These are phyloP conservation scores for Subacronicta megacephala DNA, from an alignment of 2,888 invertebrate genomes.

Conservation along the genomic window DNA sequence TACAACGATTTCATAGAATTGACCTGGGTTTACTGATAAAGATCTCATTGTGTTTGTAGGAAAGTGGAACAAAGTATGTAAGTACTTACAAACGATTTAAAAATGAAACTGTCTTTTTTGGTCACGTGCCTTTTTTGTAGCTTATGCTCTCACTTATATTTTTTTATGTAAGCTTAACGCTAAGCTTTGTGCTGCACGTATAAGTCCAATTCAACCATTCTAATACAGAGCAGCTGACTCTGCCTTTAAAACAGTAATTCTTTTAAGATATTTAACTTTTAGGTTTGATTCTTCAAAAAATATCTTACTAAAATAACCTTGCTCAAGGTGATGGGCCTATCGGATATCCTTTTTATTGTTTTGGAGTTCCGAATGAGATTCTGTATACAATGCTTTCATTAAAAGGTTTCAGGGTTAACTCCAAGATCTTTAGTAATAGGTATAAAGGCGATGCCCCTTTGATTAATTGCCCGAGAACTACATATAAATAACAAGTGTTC, in stretches of 20 bases:
- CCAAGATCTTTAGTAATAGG: background rate
- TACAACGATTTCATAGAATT: constrained; percentile 27
- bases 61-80: constrained; percentile 53
- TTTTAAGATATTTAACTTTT: no score
- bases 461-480: background rate
- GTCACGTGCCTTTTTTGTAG: constrained; percentile 47
- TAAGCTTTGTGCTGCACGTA: constrained; percentile 4
- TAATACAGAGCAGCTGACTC: no score
- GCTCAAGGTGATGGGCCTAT: background rate
- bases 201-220: constrained; percentile 2
- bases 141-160: constrained; percentile 31
- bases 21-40: constrained; percentile 38
- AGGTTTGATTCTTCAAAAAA: no score
- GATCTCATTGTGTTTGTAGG: constrained; percentile 42
- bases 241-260: no score
- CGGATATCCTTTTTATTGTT: constrained; percentile 9
- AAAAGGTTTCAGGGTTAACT: background rate
- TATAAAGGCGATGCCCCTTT: background rate
- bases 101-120: constrained; percentile 38
- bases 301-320: constrained; percentile 1
- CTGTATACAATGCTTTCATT: background rate
- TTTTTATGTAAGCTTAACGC: constrained; percentile 26
- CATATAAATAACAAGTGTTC: constrained; percentile 5
- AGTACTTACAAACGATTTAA: constrained; percentile 35
- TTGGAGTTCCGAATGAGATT: background rate